Evolutionary conservation across 2,113 vertebrate species (phyloP).

Genomic region (Lampris megalopsis): DNA sequence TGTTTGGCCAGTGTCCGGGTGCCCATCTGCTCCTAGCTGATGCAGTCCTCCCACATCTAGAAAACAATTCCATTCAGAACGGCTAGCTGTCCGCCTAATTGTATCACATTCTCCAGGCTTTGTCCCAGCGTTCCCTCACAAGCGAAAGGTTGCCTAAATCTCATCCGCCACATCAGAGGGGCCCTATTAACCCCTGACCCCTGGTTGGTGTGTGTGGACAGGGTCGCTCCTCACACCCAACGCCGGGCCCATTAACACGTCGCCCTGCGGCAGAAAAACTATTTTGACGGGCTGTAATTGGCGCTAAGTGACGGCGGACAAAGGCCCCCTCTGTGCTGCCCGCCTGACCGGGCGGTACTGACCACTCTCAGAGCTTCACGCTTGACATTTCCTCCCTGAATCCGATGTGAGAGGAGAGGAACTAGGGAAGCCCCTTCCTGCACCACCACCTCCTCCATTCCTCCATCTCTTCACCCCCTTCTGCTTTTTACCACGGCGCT

Average conservation of each 20-base stretch:
- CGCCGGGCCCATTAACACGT: slow-evolving; percentile 92
- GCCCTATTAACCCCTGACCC: slow-evolving; percentile 95
- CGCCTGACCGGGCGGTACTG: slow-evolving; percentile 73
- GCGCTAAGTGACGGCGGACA: slow-evolving; percentile 92
- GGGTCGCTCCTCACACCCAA: slow-evolving; percentile 95
- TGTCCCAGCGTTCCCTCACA: slow-evolving; percentile 84
- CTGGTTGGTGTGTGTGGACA: slow-evolving; percentile 87
- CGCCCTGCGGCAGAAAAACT: slow-evolving; percentile 91
- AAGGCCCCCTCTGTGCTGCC: slow-evolving; percentile 85
- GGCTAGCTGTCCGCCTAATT: slow-evolving; percentile 91
- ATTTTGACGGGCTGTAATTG: slow-evolving; percentile 96
- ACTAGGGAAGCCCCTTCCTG: slow-evolving; percentile 71
- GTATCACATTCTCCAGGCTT: slow-evolving; percentile 95
- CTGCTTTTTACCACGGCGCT: slow-evolving; percentile 60
- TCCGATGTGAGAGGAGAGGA: slow-evolving; percentile 75
- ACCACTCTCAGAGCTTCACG: slow-evolving; percentile 74
- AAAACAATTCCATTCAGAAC: slow-evolving; percentile 81
- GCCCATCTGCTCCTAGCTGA: slow-evolving; percentile 86
- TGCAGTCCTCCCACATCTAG: slow-evolving; percentile 83
- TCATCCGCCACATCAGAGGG: slow-evolving; percentile 92
- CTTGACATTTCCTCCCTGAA: slow-evolving; percentile 79
- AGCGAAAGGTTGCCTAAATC: slow-evolving; percentile 92
- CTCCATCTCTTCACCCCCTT: slow-evolving; percentile 59
- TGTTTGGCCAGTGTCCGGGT: slow-evolving; percentile 80
- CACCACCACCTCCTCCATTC: slow-evolving; percentile 66